Evolutionary conservation across 2,797 vertebrate species (phyloP).

Genomic region (Acipenser transmontanus): DNA sequence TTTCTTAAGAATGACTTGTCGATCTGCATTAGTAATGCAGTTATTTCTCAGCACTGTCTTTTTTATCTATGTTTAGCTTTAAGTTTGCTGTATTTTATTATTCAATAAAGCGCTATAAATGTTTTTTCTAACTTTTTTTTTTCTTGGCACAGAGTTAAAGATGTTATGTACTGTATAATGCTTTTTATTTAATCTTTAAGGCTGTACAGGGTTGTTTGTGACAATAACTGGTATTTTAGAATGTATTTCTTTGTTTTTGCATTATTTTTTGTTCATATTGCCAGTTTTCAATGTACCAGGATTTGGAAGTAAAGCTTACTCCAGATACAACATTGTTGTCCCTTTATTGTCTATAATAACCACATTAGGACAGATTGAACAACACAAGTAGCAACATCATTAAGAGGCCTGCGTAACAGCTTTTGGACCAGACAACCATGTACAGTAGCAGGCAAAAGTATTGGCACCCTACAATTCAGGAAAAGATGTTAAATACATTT

Average conservation of each 20-base stretch:
- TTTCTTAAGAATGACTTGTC: constrained; percentile 46
- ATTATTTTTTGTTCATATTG: constrained; percentile 92
- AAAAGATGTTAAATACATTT: too few species aligned
- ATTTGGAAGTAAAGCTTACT: constrained; percentile 99
- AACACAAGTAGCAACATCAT: too few species aligned
- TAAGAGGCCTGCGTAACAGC: too few species aligned
- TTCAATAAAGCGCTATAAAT: constrained; percentile 59
- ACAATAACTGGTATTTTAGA: constrained; percentile 91
- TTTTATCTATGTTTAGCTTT: constrained; percentile 63
- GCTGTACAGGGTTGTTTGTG: constrained; percentile 99
- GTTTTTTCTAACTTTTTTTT: constrained; percentile 34
- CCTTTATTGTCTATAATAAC: constrained; percentile 28
- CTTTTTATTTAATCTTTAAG: constrained; percentile 88
- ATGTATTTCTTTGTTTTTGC: constrained; percentile 58
- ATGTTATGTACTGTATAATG: constrained; percentile 97
- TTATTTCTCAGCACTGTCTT: constrained; percentile 58
- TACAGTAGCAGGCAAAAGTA: too few species aligned
- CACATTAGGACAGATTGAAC: too few species aligned
- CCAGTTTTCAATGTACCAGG: constrained; percentile 99
- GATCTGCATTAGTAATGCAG: constrained; percentile 61
- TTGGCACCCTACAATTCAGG: too few species aligned
- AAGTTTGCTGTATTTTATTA: constrained; percentile 69
- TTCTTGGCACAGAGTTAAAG: constrained; percentile 75
- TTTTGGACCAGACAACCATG: too few species aligned
- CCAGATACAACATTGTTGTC: constrained; percentile 61